phyloP scores from a whole-genome alignment of 2,797 vertebrate genomes.

The Falco columbarius region DNA sequence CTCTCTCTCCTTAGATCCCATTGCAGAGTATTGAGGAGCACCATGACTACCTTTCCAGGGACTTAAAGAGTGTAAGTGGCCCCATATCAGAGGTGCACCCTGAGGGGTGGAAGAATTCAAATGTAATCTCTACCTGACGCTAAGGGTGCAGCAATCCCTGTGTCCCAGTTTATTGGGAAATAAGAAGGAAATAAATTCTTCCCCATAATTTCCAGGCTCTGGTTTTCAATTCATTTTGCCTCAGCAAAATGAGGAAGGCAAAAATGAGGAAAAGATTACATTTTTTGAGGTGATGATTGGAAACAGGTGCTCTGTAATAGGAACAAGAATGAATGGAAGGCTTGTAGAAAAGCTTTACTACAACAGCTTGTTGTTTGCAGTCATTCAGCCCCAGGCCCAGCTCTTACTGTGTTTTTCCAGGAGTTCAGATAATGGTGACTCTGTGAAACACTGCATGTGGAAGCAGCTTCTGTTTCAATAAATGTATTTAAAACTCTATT shows the following conservation, averaged over 20 bases:
- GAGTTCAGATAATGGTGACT: background rate
- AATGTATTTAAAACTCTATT: background rate
- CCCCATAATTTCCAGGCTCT: background rate
- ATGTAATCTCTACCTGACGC: background rate
- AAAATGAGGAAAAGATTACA: background rate
- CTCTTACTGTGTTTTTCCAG: background rate
- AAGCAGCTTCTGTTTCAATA: background rate
- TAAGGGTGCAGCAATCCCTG: background rate
- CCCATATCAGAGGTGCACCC: background rate
- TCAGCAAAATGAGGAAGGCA: background rate
- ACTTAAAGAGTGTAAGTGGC: background rate
- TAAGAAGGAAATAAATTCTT: background rate
- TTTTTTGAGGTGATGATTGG: background rate
- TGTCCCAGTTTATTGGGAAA: background rate
- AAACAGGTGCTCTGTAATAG: background rate
- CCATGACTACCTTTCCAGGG: background rate
- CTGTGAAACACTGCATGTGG: background rate
- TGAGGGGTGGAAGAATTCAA: background rate
- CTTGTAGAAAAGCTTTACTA: background rate
- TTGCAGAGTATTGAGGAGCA: background rate
- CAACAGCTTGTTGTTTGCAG: background rate
- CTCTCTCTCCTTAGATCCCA: background rate
- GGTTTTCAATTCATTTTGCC: background rate
- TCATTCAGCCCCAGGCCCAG: background rate
- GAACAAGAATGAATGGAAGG: background rate